A percentile compares a stretch with the other conserved stretches of the same genome.
Conservation (phyloP, 2,797 vertebrate genomes). For the Fundulus diaphanus region DNA sequence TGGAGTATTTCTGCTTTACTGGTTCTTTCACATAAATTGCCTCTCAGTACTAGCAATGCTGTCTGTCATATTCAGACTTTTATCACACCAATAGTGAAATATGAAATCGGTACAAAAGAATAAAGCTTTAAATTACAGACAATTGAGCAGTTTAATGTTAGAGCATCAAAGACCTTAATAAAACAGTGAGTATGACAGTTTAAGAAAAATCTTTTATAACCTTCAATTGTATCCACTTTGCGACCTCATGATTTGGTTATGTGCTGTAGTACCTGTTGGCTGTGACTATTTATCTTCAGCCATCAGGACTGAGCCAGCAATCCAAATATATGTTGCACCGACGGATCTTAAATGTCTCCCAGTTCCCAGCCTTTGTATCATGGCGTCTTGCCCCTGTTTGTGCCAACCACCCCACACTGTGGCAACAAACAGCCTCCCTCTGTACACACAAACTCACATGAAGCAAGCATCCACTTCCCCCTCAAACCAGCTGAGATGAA, state of each 20-base stretch:
- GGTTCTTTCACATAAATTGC: neutral
- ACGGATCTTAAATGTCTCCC: conserved; percentile 43
- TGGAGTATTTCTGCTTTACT: neutral
- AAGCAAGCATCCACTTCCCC: conserved; percentile 12
- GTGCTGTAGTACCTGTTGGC: conserved; percentile 19
- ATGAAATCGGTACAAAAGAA: neutral
- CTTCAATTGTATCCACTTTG: neutral
- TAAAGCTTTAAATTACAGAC: neutral
- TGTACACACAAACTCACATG: conserved; percentile 35
- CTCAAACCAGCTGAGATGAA: conserved; percentile 73
- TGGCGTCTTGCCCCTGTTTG: conserved; percentile 65
- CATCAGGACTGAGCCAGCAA: conserved; percentile 55
- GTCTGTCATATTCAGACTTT: neutral
- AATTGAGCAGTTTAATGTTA: neutral
- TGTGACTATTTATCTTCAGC: conserved; percentile 30
- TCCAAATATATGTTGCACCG: conserved; percentile 33
- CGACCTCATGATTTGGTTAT: neutral
- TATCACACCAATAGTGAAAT: neutral
- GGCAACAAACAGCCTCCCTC: conserved; percentile 66
- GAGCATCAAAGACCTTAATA: neutral
- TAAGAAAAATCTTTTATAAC: neutral
- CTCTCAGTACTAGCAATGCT: neutral
- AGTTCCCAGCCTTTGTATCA: conserved; percentile 62
- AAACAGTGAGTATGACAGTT: neutral
- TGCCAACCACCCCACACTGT: conserved; percentile 70